Evolutionary conservation across 2,888 invertebrate species (phyloP).

Genomic region (Carabus problematicus): DNA sequence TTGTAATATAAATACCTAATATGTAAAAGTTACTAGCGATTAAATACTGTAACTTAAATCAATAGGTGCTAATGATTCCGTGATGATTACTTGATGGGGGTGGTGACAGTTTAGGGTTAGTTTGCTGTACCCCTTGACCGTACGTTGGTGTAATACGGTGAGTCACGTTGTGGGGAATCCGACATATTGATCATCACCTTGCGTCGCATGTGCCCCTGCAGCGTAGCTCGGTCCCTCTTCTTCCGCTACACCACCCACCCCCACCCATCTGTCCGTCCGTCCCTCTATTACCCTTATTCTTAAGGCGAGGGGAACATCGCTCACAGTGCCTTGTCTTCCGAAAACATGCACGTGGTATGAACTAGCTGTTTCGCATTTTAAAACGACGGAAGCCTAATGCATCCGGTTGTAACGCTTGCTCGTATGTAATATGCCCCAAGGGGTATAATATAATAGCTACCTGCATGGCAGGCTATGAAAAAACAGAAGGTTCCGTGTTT

Average conservation of each 20-base stretch:
- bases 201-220: slow-evolving; percentile 21
- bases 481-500: too few species aligned
- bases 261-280: background rate
- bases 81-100: slow-evolving; percentile 5
- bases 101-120: slow-evolving; percentile 1
- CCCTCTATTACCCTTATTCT: slow-evolving; percentile 2
- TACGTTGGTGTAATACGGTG: slow-evolving; percentile 8
- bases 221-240: slow-evolving; percentile 9
- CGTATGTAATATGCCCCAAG: too few species aligned
- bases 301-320: background rate
- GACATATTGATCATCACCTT: slow-evolving; percentile 35
- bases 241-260: background rate
- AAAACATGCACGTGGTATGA: slow-evolving; percentile 28
- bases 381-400: too few species aligned
- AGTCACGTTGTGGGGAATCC: slow-evolving; percentile 36
- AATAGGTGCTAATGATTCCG: too few species aligned
- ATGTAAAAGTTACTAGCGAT: too few species aligned
- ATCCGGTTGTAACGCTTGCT: too few species aligned
- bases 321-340: background rate
- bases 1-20: too few species aligned
- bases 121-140: background rate
- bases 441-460: too few species aligned
- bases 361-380: background rate
- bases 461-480: too few species aligned
- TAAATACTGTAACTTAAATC: too few species aligned